Percentiles rank a stretch among this genome's conserved stretches.
These are phyloP conservation scores for Meandrusa payeni DNA, from an alignment of 2,888 invertebrate genomes.

Conservation along the genomic window DNA sequence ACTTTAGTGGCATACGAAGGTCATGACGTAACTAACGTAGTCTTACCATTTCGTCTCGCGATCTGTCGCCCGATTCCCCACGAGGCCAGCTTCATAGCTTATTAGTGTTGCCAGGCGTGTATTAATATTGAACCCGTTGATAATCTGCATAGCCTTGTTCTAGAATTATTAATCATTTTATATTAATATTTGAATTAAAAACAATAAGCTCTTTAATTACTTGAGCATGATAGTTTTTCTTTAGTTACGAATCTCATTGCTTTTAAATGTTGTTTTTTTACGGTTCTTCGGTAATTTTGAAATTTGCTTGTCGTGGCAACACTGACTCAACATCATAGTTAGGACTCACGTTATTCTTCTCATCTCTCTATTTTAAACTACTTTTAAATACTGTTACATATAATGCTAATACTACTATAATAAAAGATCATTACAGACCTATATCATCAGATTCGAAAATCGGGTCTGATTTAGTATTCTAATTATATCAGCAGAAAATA, in stretches of 20 bases:
- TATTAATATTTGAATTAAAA: neutral
- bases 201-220: too few relatives aligned
- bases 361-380: neutral
- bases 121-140: constrained; percentile 6
- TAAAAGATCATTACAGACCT: too few relatives aligned
- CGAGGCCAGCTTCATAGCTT: constrained; percentile 48
- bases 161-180: neutral
- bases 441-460: too few relatives aligned
- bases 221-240: too few relatives aligned
- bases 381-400: too few relatives aligned
- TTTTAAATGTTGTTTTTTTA: too few relatives aligned
- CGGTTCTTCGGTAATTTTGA: too few relatives aligned
- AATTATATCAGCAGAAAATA: constrained; percentile 6
- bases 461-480: neutral
- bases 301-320: too few relatives aligned
- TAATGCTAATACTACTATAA: too few relatives aligned
- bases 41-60: constrained; percentile 65
- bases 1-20: constrained; percentile 63
- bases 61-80: constrained; percentile 61
- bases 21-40: constrained; percentile 64
- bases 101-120: constrained; percentile 13
- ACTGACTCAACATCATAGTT: too few relatives aligned
- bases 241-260: too few relatives aligned
- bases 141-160: constrained; percentile 9
- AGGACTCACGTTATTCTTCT: neutral